A percentile compares a stretch with the other conserved stretches of the same genome.
Conservation (phyloP, 1,140 invertebrate genomes). For the Drosophila ercepeae region DNA sequence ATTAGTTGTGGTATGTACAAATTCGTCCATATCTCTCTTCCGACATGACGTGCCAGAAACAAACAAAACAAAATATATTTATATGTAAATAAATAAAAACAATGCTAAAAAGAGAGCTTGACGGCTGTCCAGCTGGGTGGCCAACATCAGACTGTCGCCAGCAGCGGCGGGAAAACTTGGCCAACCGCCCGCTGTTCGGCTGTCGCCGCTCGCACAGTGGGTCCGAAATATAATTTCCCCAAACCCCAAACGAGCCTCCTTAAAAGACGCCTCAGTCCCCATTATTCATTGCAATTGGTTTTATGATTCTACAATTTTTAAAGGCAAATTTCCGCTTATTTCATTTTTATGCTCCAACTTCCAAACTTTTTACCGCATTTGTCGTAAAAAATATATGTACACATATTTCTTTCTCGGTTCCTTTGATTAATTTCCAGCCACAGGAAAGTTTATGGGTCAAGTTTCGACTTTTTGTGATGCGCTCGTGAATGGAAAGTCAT, state of each 20-base stretch:
- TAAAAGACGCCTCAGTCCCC: not conserved
- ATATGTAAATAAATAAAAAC: conserved; percentile 14
- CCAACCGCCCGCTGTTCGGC: conserved; percentile 51
- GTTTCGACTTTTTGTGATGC: conserved; percentile 46
- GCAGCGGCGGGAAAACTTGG: conserved; percentile 53
- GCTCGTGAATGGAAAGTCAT: conserved; percentile 14
- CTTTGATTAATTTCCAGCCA: conserved; percentile 60
- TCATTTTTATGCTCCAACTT: conserved; percentile 19
- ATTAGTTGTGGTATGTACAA: conserved; percentile 52
- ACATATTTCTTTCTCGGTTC: conserved; percentile 29
- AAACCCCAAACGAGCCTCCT: not conserved
- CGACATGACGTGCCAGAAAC: conserved; percentile 14
- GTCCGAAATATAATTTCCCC: conserved; percentile 39
- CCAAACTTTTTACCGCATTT: conserved; percentile 37
- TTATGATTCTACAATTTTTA: conserved; percentile 40
- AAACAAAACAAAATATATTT: not conserved
- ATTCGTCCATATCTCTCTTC: conserved; percentile 56
- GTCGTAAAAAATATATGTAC: conserved; percentile 33
- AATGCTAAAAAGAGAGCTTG: conserved; percentile 32
- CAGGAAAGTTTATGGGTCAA: conserved; percentile 59
- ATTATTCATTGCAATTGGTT: conserved; percentile 34
- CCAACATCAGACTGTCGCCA: conserved; percentile 77
- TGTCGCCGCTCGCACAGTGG: conserved; percentile 61
- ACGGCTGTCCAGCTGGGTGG: conserved; percentile 72
- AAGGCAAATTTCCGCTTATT: conserved; percentile 31